Evolutionary conservation across 2,888 invertebrate species (phyloP).

Genomic region (Chironomus tentans): DNA sequence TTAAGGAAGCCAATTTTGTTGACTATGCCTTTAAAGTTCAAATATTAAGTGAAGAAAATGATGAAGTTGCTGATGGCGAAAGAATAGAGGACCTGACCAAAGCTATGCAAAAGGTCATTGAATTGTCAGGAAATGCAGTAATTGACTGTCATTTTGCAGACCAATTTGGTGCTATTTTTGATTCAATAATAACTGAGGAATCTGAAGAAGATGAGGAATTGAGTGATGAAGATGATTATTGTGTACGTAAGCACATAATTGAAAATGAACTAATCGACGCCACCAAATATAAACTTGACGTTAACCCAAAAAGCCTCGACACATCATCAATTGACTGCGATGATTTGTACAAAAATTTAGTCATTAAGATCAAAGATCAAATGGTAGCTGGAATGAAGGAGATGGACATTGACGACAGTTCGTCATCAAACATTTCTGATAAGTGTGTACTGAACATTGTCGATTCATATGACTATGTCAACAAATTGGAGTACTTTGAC

Average conservation of each 20-base stretch:
- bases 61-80: neutral
- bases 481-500: neutral
- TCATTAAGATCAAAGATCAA: neutral
- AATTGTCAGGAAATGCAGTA: neutral
- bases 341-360: neutral
- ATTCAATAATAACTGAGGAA: neutral
- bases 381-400: neutral
- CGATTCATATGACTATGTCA: neutral
- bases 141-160: neutral
- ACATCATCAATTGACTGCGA: constrained; percentile 1
- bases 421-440: too few relatives aligned
- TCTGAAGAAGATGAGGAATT: neutral
- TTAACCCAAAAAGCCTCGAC: neutral
- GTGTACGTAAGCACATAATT: constrained; percentile 6
- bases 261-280: neutral
- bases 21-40: neutral
- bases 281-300: neutral
- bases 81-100: neutral
- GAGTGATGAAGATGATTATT: neutral
- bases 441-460: neutral
- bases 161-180: neutral
- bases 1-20: neutral
- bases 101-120: neutral
- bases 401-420: neutral
- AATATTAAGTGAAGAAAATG: neutral